phyloP scores from a whole-genome alignment of 2,797 vertebrate species.

The Sarcophilus harrisii region DNA sequence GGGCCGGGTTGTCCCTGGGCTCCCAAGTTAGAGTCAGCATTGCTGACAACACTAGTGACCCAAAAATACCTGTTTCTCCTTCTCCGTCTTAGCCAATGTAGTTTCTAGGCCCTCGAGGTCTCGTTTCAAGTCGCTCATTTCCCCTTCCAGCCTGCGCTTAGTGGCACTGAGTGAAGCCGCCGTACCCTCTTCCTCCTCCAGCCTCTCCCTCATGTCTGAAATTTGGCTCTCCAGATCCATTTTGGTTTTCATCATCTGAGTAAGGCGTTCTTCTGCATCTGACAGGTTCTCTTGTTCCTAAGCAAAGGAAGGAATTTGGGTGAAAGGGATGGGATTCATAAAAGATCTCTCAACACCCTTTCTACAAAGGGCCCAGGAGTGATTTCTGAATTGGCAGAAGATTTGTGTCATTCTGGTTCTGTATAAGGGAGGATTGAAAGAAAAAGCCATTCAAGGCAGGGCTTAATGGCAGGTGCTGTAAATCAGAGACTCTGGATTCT shows the following conservation, averaged over 20 bases:
- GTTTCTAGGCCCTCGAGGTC: slow-evolving; percentile 87
- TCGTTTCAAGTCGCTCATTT: slow-evolving; percentile 84
- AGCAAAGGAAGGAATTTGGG: background rate
- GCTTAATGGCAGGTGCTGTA: background rate
- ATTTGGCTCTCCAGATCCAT: slow-evolving; percentile 84
- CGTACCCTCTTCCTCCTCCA: slow-evolving; percentile 86
- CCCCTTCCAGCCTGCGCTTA: slow-evolving; percentile 83
- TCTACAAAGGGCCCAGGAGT: background rate
- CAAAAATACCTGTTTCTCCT: slow-evolving; percentile 85
- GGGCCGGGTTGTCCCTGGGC: slow-evolving; percentile 16
- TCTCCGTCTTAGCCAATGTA: slow-evolving; percentile 85
- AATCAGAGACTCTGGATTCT: background rate
- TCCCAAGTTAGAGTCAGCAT: background rate
- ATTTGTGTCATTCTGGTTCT: background rate
- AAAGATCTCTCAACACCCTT: background rate
- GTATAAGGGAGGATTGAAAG: background rate
- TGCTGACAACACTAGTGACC: background rate
- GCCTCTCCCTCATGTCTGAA: slow-evolving; percentile 81
- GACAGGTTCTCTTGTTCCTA: slow-evolving; percentile 85
- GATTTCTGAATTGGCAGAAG: background rate
- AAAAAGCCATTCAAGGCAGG: background rate
- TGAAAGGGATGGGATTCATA: background rate
- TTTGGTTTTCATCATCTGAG: slow-evolving; percentile 85
- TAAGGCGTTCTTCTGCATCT: slow-evolving; percentile 85
- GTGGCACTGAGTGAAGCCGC: slow-evolving; percentile 72